Evolutionary conservation across 1,140 invertebrate genomes (phyloP), one percentile per base, ranked within the genome.

Genomic region (Eubasilissa regina): DNA sequence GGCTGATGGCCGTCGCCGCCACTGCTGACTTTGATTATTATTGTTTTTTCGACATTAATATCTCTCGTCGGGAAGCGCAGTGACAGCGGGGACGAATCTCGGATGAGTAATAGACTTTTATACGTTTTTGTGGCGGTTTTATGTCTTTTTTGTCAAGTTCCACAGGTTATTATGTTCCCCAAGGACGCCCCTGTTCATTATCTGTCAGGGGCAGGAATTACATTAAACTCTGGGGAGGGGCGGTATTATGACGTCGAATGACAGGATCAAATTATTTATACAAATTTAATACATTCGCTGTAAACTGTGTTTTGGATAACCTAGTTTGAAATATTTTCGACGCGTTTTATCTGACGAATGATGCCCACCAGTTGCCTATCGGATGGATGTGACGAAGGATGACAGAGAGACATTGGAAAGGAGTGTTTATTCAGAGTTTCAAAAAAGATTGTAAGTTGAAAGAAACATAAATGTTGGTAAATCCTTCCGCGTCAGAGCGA

Each of bases 21-120:
- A 13, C 21, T 51, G 43, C 47, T 64, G 47, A 68, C 75, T 78
- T 81, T 81, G 75, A 81, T 78, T 81, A 81, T 78, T 35, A 68
- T 77, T 64, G 68, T 81, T 78, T 70, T 77, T 76, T 77, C 19
- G 56, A 35, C 53, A 77, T 75, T 79, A 79, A 79, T 64, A 60
- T 35, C 15, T 66, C 44, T 74, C 56, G 35, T 68, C 48, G 21
- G 56, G 44, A 56, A 58, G 19, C 13, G 11, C 51, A 35, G 64
- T 21, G 77, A 78, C 66, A 78, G 45, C 68, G 78, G 60, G 43
- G 60, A 53, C 35, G 70, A 79, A 79, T 75, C 70, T 79, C 25
- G 58, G 21, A 68, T 79, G 72, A 75, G 64, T 66, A 64, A 74
- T 47, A 68, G 43, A 21, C 45, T 48, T 70, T 70, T 70, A 48